Evolutionary conservation across 2,797 vertebrate genomes (phyloP).

Genomic region (Coregonus ussuriensis): DNA sequence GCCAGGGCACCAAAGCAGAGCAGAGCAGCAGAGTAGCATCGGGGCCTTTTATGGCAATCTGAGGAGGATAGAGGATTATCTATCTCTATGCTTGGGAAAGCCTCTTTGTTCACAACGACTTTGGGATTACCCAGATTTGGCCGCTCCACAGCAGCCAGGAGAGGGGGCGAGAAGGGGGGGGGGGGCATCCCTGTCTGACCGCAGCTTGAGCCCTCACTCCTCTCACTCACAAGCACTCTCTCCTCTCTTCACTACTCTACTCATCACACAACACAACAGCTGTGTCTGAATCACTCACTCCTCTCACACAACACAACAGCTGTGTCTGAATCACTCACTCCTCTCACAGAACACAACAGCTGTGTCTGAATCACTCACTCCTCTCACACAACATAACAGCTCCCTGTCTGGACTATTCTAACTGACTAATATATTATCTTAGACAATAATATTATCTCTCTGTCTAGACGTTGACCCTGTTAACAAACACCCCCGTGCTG

Average conservation of each 20-base stretch:
- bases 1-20: background rate
- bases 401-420: background rate
- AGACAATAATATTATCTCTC: background rate
- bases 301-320: no score
- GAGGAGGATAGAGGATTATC: slow-evolving; percentile 69
- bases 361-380: no score
- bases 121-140: slow-evolving; percentile 73
- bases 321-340: no score
- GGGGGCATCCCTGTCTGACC: background rate
- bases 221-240: no score
- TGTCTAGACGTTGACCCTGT: background rate
- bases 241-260: no score
- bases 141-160: slow-evolving; percentile 37
- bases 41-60: slow-evolving; percentile 66
- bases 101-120: slow-evolving; percentile 74
- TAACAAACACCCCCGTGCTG: background rate
- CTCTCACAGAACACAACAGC: background rate
- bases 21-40: slow-evolving; percentile 30
- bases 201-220: no score
- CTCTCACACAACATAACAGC: background rate
- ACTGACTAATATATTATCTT: no score
- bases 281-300: background rate
- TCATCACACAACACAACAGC: no score
- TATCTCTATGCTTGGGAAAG: slow-evolving; percentile 67
- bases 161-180: background rate